phyloP scores from a whole-genome alignment of 1,140 invertebrate genomes.

The Lepidurus arcticus region DNA sequence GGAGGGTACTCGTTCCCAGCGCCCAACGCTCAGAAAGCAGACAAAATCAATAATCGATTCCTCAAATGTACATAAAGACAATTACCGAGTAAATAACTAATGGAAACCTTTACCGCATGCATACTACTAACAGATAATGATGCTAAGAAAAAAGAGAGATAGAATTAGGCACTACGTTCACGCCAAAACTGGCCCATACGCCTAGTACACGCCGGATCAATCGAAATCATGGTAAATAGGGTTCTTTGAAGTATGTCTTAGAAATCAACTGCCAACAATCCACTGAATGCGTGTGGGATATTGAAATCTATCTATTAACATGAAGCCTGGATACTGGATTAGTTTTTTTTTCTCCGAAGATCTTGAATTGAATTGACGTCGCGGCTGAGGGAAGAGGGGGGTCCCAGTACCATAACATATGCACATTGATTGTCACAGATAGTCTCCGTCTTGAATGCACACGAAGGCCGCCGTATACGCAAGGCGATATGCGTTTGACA shows the following conservation, averaged over 20 bases:
- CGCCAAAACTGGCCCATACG: too few species aligned
- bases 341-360: too few species aligned
- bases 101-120: background rate
- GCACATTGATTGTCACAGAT: conserved; percentile 13
- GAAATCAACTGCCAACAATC: too few species aligned
- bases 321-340: too few species aligned
- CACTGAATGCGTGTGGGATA: too few species aligned
- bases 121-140: background rate
- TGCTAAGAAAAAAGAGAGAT: background rate
- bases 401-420: background rate
- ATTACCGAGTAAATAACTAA: background rate
- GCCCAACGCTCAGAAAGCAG: background rate
- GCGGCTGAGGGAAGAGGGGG: background rate
- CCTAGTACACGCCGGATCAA: too few species aligned
- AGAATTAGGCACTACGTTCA: background rate
- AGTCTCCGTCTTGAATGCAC: background rate
- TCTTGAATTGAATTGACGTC: background rate
- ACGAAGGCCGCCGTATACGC: background rate
- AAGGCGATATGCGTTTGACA: background rate
- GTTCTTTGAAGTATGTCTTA: too few species aligned
- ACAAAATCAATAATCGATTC: conserved; percentile 10
- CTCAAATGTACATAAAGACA: conserved; percentile 8
- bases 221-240: too few species aligned
- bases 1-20: background rate
- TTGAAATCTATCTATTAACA: too few species aligned